These are phyloP conservation scores for Macroramphosus scolopax DNA, from an alignment of 2,797 vertebrate species.

Conservation along the genomic window DNA sequence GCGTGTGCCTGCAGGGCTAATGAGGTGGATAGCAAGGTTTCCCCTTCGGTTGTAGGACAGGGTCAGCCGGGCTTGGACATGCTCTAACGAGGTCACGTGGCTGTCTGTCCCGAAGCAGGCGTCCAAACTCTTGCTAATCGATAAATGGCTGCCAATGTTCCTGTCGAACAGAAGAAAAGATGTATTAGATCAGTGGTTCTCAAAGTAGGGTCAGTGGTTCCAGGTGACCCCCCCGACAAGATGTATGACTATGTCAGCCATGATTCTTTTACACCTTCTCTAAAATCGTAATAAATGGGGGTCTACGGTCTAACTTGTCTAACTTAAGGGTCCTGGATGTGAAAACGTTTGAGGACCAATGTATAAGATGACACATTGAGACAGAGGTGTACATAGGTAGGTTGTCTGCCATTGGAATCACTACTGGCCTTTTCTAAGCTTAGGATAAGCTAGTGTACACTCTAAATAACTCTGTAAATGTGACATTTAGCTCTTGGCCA, in stretches of 20 bases:
- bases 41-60: constrained; percentile 96
- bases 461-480: constrained; percentile 2
- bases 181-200: too few relatives aligned
- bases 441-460: constrained; percentile 12
- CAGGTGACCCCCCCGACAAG: too few relatives aligned
- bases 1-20: constrained; percentile 91
- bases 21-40: constrained; percentile 91
- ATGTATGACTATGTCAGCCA: too few relatives aligned
- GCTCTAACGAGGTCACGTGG: constrained; percentile 88
- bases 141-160: constrained; percentile 89
- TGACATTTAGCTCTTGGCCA: constrained; percentile 30
- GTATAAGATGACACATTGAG: too few relatives aligned
- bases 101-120: constrained; percentile 84
- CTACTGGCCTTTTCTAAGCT: constrained; percentile 9
- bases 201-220: too few relatives aligned
- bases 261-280: too few relatives aligned
- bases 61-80: constrained; percentile 89
- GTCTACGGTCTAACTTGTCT: too few relatives aligned
- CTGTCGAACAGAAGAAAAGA: constrained; percentile 76
- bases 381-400: too few relatives aligned
- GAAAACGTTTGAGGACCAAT: too few relatives aligned
- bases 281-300: too few relatives aligned
- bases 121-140: constrained; percentile 84
- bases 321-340: too few relatives aligned
- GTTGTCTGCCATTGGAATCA: constrained; percentile 15